A percentile compares a stretch with the other conserved stretches of the same genome.
Conservation (phyloP, 2,888 invertebrate species). For the Ichneumon xanthorius region DNA sequence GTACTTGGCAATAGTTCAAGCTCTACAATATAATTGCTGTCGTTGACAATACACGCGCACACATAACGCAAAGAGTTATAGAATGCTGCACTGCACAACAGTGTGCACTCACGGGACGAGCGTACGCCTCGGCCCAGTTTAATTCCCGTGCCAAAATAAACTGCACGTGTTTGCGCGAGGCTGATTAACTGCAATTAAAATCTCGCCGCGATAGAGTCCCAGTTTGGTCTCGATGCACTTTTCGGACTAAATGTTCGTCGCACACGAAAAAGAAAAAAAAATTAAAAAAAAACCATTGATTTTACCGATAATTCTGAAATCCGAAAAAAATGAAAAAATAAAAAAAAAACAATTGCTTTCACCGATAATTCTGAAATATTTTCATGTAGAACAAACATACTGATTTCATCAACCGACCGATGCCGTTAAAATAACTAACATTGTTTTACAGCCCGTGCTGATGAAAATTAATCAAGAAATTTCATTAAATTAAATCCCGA, state of each 20-base stretch:
- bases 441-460: too few relatives aligned
- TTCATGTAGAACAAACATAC: too few relatives aligned
- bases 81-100: slow-evolving; percentile 18
- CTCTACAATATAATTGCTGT: slow-evolving; percentile 9
- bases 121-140: slow-evolving; percentile 16
- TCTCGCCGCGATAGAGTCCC: slow-evolving; percentile 28
- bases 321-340: neutral
- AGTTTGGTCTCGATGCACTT: slow-evolving; percentile 11
- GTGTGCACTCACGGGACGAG: slow-evolving; percentile 40
- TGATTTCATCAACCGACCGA: too few relatives aligned
- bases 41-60: slow-evolving; percentile 2
- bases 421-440: too few relatives aligned
- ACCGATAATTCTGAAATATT: neutral
- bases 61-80: neutral
- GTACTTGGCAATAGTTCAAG: slow-evolving; percentile 33
- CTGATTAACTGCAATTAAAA: slow-evolving; percentile 47
- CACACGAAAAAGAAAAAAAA: neutral
- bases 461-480: too few relatives aligned
- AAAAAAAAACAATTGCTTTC: neutral
- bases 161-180: slow-evolving; percentile 32
- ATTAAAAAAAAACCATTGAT: neutral
- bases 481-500: too few relatives aligned
- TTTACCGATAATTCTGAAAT: neutral
- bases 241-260: neutral
- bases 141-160: slow-evolving; percentile 50